A percentile compares a stretch with the other conserved stretches of the same genome.
Conservation (phyloP, 1,140 invertebrate genomes). For the Colletes gigas region DNA sequence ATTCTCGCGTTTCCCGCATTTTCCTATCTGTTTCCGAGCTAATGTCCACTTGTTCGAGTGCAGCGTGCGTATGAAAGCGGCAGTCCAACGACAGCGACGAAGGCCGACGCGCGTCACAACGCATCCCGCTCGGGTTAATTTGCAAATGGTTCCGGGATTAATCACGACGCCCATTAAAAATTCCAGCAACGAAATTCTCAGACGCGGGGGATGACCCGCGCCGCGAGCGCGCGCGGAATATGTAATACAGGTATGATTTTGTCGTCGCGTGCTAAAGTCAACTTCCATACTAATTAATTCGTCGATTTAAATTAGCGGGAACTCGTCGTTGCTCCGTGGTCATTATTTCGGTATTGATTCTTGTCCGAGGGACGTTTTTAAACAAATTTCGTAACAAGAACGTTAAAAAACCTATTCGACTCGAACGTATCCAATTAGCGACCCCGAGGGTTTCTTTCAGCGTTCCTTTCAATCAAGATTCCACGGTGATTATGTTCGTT, state of each 20-base stretch:
- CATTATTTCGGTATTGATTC: neutral
- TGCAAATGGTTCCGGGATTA: constrained; percentile 26
- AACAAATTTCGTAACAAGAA: neutral
- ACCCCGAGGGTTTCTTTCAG: no score
- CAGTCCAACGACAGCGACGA: neutral
- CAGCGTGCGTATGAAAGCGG: neutral
- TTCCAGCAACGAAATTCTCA: constrained; percentile 19
- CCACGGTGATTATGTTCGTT: no score
- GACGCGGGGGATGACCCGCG: neutral
- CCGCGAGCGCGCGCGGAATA: neutral
- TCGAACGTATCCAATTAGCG: no score
- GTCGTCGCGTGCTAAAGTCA: neutral
- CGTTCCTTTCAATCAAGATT: no score
- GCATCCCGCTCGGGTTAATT: constrained; percentile 14
- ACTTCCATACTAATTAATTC: constrained; percentile 1
- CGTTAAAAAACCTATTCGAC: neutral
- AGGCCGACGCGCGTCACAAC: constrained; percentile 1
- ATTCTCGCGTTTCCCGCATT: no score
- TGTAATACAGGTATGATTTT: neutral
- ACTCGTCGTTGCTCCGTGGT: neutral
- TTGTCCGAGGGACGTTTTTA: neutral
- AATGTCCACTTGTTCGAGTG: neutral
- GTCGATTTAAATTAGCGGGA: neutral
- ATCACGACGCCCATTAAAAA: constrained; percentile 22
- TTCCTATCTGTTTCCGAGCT: no score